Evolutionary conservation across 2,888 invertebrate species (phyloP).

Genomic region (Autographa pulchrina): DNA sequence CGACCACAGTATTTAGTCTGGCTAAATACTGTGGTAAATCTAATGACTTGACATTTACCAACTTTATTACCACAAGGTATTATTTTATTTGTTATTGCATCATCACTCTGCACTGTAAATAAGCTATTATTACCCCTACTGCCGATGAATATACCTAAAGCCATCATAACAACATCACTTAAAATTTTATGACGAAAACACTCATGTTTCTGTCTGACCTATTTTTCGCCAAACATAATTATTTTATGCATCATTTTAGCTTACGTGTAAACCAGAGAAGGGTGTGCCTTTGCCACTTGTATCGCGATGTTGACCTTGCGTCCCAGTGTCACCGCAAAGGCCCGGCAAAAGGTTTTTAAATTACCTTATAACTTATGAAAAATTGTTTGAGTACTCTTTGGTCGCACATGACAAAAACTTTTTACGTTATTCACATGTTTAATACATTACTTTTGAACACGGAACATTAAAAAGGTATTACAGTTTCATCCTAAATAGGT

Average conservation of each 20-base stretch:
- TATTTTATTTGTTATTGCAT: too few species aligned
- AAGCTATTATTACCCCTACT: neutral
- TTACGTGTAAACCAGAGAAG: conserved; percentile 18
- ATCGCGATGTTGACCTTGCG: conserved; percentile 33
- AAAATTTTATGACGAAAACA: neutral
- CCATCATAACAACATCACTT: neutral
- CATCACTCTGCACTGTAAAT: too few species aligned
- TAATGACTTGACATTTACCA: too few species aligned
- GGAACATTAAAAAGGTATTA: conserved; percentile 1
- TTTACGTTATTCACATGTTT: neutral
- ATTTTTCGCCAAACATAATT: conserved; percentile 34
- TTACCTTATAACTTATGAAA: conserved; percentile 41
- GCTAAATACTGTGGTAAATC: neutral
- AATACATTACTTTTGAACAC: neutral
- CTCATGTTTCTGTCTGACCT: conserved; percentile 21
- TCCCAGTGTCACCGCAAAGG: conserved; percentile 14
- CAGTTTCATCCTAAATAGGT: neutral
- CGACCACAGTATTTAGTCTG: too few species aligned
- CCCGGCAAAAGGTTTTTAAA: conserved; percentile 30
- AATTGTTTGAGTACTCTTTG: conserved; percentile 30
- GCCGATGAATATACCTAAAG: neutral
- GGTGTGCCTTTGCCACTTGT: conserved; percentile 35
- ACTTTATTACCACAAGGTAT: too few species aligned
- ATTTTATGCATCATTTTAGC: conserved; percentile 35
- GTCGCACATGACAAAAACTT: conserved; percentile 15